Percentiles rank a stretch among this genome's conserved stretches.
These are phyloP conservation scores for Synodontis membranacea DNA, from an alignment of 2,113 vertebrate genomes.

Conservation along the genomic window DNA sequence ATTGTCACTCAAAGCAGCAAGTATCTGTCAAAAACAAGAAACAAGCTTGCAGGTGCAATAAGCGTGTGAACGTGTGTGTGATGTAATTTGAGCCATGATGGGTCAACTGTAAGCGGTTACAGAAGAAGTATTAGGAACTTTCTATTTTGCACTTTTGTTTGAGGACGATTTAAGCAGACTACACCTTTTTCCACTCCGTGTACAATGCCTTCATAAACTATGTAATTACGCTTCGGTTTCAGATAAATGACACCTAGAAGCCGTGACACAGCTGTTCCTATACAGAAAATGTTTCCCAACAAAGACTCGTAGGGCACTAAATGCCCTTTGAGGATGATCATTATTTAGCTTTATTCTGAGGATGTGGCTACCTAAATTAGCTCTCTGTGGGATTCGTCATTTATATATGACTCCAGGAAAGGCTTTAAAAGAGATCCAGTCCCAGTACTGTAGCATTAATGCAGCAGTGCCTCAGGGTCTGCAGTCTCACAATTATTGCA, in stretches of 20 bases:
- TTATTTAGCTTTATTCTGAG: neutral
- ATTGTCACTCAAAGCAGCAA: neutral
- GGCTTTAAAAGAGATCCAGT: neutral
- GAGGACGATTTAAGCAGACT: neutral
- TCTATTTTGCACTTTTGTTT: neutral
- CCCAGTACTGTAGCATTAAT: neutral
- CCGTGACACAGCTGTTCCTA: neutral
- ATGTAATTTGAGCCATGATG: neutral
- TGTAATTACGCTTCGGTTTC: neutral
- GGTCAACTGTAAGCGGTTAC: neutral
- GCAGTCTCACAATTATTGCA: neutral
- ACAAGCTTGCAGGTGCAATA: neutral
- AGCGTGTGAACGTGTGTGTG: neutral
- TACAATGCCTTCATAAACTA: neutral
- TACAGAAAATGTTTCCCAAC: neutral
- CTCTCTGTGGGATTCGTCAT: neutral
- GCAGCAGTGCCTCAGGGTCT: neutral
- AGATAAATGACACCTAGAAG: neutral
- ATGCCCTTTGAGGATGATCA: neutral
- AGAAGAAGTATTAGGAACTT: neutral
- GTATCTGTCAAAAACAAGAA: neutral
- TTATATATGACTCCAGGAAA: neutral
- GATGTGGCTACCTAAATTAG: neutral
- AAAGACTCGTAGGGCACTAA: neutral
- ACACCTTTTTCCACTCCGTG: neutral